phyloP scores from a whole-genome alignment of 2,888 invertebrate genomes.

The Thecophora atra region DNA sequence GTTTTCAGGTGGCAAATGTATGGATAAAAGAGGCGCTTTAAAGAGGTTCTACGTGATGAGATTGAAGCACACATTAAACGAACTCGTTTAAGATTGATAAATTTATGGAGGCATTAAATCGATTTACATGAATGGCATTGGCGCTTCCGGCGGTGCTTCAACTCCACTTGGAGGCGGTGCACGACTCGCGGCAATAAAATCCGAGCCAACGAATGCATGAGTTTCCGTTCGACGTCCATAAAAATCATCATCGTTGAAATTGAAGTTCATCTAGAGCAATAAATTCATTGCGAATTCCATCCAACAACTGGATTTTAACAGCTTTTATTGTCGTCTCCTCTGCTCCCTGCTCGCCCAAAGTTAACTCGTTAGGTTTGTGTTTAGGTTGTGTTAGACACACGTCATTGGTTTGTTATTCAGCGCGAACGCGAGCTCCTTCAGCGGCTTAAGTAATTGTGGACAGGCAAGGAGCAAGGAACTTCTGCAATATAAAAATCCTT shows the following conservation, averaged over 20 bases:
- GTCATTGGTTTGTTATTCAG: slow-evolving; percentile 18
- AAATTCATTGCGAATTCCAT: slow-evolving; percentile 18
- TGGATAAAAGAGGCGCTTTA: background rate
- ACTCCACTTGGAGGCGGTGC: background rate
- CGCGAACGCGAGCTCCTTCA: background rate
- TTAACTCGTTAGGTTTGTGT: too few species aligned
- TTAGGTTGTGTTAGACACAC: too few species aligned
- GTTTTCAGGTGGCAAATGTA: too few species aligned
- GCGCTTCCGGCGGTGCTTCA: background rate
- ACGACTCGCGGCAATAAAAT: slow-evolving; percentile 31
- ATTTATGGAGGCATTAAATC: slow-evolving; percentile 26
- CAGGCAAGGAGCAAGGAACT: background rate
- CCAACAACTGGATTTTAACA: slow-evolving; percentile 29
- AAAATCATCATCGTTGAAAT: slow-evolving; percentile 37
- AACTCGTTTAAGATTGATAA: slow-evolving; percentile 21
- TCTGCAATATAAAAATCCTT: background rate
- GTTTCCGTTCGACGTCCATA: slow-evolving; percentile 23
- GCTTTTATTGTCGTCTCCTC: slow-evolving; percentile 23
- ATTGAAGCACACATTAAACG: too few species aligned
- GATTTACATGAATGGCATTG: slow-evolving; percentile 21
- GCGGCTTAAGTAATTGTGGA: slow-evolving; percentile 31
- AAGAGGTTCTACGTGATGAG: background rate
- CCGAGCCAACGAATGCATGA: background rate
- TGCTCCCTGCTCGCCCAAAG: background rate
- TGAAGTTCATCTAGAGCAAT: slow-evolving; percentile 28